A percentile compares a stretch with the other conserved stretches of the same genome.
phyloP scores from a whole-genome alignment of 2,888 invertebrate species.

The Andrena minutula region DNA sequence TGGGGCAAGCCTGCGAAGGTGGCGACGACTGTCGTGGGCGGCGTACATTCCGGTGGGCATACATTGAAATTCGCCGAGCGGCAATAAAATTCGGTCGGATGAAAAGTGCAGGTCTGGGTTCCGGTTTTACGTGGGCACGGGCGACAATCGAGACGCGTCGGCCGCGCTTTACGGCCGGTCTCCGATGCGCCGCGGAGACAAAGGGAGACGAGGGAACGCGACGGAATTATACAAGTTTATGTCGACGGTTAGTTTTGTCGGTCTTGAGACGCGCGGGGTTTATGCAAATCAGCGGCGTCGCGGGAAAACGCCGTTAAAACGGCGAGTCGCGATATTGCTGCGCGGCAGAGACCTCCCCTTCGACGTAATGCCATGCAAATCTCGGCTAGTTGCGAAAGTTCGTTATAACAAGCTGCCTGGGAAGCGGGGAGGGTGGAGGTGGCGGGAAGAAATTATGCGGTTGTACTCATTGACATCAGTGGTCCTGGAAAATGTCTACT shows the following conservation, averaged over 20 bases:
- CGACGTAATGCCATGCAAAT: constrained; percentile 78
- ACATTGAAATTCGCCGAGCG: constrained; percentile 44
- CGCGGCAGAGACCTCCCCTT: constrained; percentile 26
- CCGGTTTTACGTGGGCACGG: constrained; percentile 44
- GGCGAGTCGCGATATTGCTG: constrained; percentile 65
- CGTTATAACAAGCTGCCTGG: constrained; percentile 75
- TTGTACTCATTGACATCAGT: background rate
- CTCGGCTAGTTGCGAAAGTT: constrained; percentile 78
- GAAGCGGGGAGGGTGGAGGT: constrained; percentile 24
- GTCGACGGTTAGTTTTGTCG: constrained; percentile 66
- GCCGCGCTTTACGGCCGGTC: constrained; percentile 26
- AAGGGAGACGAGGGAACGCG: constrained; percentile 37
- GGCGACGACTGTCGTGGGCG: constrained; percentile 15
- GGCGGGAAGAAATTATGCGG: constrained; percentile 64
- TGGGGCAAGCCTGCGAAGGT: background rate
- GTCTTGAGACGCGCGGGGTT: constrained; percentile 65
- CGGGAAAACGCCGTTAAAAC: constrained; percentile 73
- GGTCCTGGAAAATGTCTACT: too few relatives aligned
- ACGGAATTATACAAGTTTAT: constrained; percentile 69
- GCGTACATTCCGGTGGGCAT: background rate
- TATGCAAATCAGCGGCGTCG: constrained; percentile 72
- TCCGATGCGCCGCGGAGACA: constrained; percentile 31
- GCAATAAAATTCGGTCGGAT: constrained; percentile 40
- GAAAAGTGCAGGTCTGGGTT: constrained; percentile 38
- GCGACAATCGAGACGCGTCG: constrained; percentile 24